A percentile compares a stretch with the other conserved stretches of the same genome.
Evolutionary conservation across 2,797 vertebrate genomes (phyloP).

Genomic region (Falco rusticolus): DNA sequence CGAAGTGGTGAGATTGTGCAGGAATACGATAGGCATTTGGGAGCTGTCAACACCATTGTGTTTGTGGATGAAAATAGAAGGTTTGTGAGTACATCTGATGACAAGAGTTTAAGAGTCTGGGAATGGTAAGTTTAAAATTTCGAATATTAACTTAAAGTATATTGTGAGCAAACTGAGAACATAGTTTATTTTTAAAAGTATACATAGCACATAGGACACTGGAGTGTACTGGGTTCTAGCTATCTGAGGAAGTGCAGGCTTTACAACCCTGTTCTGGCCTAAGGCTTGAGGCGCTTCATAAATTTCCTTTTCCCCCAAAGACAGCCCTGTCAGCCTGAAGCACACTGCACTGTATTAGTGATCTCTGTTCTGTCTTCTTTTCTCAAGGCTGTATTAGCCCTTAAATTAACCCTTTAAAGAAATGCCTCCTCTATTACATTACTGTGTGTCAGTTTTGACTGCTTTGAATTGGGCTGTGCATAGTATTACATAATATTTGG

Average conservation of each 20-base stretch:
- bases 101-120: constrained; percentile 98
- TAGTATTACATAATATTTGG: background rate
- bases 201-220: background rate
- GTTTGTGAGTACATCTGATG: constrained; percentile 98
- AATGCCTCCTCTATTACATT: background rate
- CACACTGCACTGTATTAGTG: background rate
- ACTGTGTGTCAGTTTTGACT: background rate
- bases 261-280: background rate
- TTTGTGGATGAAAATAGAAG: constrained; percentile 97
- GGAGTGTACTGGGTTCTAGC: background rate
- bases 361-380: background rate
- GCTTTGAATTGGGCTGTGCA: background rate
- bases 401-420: background rate
- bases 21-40: constrained; percentile 96
- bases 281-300: background rate
- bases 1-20: constrained; percentile 95
- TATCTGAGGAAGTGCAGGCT: background rate
- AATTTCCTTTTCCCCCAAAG: background rate
- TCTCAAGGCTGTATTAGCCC: background rate
- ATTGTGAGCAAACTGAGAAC: background rate
- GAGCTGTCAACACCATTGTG: constrained; percentile 99
- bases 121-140: constrained; percentile 88
- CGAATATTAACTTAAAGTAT: background rate
- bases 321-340: background rate
- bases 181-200: background rate